phyloP scores from a whole-genome alignment of 2,888 invertebrate genomes.

The Tinea semifulvella region DNA sequence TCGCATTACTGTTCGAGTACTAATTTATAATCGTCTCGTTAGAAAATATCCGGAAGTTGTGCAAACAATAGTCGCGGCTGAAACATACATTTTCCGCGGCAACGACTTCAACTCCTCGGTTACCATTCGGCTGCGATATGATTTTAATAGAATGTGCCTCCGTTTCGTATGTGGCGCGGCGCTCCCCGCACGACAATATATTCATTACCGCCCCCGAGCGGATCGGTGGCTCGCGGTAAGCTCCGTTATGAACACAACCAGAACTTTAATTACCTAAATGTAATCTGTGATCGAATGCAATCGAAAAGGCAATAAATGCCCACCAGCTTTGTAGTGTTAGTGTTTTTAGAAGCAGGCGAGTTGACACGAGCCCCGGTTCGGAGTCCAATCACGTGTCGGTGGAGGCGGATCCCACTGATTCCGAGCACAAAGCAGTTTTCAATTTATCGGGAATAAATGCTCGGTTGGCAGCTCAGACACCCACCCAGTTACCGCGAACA shows the following conservation, averaged over 20 bases:
- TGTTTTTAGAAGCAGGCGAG: not conserved
- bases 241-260: no score
- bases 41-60: slow-evolving; percentile 60
- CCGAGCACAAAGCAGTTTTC: slow-evolving; percentile 60
- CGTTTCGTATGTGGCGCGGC: slow-evolving; percentile 49
- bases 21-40: slow-evolving; percentile 62
- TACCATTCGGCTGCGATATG: slow-evolving; percentile 67
- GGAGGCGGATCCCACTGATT: slow-evolving; percentile 45
- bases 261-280: no score
- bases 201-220: slow-evolving; percentile 46
- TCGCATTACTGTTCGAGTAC: slow-evolving; percentile 34
- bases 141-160: slow-evolving; percentile 66
- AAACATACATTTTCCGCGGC: slow-evolving; percentile 67
- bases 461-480: slow-evolving; percentile 65
- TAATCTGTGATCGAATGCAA: not conserved
- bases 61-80: slow-evolving; percentile 62
- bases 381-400: slow-evolving; percentile 22
- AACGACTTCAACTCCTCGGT: slow-evolving; percentile 67
- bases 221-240: not conserved
- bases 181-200: slow-evolving; percentile 59
- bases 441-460: slow-evolving; percentile 65
- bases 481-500: slow-evolving; percentile 65
- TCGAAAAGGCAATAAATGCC: not conserved
- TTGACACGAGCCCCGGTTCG: no score
- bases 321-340: not conserved